These are phyloP conservation scores for Rousettus madagascariensis DNA, from an alignment of 2,797 vertebrate genomes.

Conservation along the genomic window DNA sequence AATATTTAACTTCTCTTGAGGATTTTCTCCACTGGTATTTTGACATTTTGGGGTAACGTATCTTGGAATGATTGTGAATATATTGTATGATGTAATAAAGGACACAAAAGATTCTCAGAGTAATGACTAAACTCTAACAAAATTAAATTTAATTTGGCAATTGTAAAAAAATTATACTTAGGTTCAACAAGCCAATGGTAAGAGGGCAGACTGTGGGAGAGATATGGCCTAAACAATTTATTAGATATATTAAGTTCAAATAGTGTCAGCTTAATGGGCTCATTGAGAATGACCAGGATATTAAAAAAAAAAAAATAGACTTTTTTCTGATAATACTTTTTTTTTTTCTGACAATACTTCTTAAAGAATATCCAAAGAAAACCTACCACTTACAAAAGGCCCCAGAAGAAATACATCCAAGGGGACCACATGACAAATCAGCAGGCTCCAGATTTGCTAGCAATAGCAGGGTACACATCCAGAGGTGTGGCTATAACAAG, in stretches of 20 bases:
- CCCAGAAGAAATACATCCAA: background rate
- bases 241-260: background rate
- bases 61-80: background rate
- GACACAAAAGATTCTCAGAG: background rate
- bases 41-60: background rate
- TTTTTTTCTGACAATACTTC: background rate
- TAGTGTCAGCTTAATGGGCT: background rate
- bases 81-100: background rate
- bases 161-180: background rate
- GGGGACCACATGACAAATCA: background rate
- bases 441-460: background rate
- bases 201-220: background rate
- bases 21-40: background rate
- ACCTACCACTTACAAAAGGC: background rate
- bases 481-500: background rate
- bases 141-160: background rate
- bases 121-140: background rate
- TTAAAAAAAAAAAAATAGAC: background rate
- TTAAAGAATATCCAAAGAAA: background rate
- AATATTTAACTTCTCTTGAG: conserved; percentile 9
- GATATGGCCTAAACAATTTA: background rate
- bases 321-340: background rate
- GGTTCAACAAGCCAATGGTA: background rate
- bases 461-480: background rate
- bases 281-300: background rate